Evolutionary conservation across 2,797 vertebrate genomes (phyloP).

Genomic region (Syndactyla subalaris): DNA sequence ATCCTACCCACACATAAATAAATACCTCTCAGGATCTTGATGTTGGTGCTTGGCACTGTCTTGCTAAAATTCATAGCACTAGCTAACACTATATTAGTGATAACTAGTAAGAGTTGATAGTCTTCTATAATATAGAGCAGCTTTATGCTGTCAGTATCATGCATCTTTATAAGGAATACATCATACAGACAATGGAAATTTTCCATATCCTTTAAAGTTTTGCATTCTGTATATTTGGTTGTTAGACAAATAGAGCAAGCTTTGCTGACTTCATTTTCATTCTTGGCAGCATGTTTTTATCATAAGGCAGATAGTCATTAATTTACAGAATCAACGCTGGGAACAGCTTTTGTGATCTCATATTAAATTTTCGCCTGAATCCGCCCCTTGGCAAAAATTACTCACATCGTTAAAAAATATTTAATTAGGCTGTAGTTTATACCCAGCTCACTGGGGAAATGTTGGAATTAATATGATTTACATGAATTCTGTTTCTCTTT

Average conservation of each 20-base stretch:
- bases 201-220: conserved; percentile 82
- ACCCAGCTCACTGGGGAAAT: conserved; percentile 88
- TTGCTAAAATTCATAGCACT: conserved; percentile 10
- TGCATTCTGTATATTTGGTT: conserved; percentile 82
- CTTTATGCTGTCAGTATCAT: conserved; percentile 62
- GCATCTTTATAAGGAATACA: conserved; percentile 72
- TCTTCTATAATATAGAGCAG: background rate
- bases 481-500: conserved; percentile 90
- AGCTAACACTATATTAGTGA: background rate
- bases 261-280: conserved; percentile 88
- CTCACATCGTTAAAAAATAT: conserved; percentile 97
- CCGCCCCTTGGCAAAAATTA: conserved; percentile 96
- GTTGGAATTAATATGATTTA: conserved; percentile 91
- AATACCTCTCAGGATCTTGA: conserved; percentile 11
- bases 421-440: conserved; percentile 96
- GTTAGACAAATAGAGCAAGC: conserved; percentile 86
- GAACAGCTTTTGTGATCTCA: conserved; percentile 96
- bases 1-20: background rate
- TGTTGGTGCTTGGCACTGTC: background rate
- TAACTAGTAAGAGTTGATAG: conserved; percentile 18
- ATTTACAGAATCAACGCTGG: conserved; percentile 93
- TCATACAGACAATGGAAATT: conserved; percentile 77
- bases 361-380: conserved; percentile 93
- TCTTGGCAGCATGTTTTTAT: conserved; percentile 90
- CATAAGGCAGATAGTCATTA: conserved; percentile 92